phyloP scores from a whole-genome alignment of 2,113 vertebrate species.

The Sinocyclocheilus maitianheensis region DNA sequence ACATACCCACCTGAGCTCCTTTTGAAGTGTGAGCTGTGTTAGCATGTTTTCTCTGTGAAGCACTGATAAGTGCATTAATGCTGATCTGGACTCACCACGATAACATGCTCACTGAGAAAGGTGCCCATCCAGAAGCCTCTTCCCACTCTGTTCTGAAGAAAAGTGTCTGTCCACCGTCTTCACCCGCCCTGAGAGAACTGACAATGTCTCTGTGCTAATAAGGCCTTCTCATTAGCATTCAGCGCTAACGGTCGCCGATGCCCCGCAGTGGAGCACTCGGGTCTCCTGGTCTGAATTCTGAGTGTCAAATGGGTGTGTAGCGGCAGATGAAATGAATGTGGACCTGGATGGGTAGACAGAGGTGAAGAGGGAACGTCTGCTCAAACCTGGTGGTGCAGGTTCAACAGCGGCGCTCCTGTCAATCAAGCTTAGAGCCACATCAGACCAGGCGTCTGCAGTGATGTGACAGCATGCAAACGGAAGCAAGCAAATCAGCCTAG shows the following conservation, averaged over 20 bases:
- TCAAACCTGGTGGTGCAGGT: slow-evolving; percentile 8
- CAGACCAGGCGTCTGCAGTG: not conserved
- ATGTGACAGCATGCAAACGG: not conserved
- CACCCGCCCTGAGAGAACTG: not conserved
- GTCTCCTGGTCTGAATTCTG: slow-evolving; percentile 23
- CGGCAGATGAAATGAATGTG: slow-evolving; percentile 5
- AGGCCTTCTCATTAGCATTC: slow-evolving; percentile 35
- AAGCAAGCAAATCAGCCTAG: slow-evolving; percentile 17
- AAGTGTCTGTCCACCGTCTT: not conserved
- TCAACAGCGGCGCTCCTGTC: slow-evolving; percentile 15
- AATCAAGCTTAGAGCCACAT: slow-evolving; percentile 38
- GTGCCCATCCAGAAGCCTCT: not conserved
- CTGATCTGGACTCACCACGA: slow-evolving; percentile 40
- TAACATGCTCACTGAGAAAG: slow-evolving; percentile 34
- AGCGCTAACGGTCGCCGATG: not conserved
- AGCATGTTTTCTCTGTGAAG: slow-evolving; percentile 40
- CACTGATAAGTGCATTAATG: slow-evolving; percentile 58
- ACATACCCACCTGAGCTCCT: slow-evolving; percentile 29
- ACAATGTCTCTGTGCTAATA: not conserved
- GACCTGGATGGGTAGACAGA: not conserved
- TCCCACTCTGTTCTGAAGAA: slow-evolving; percentile 2
- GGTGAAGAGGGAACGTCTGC: slow-evolving; percentile 8
- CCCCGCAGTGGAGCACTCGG: not conserved
- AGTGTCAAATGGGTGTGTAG: slow-evolving; percentile 26
- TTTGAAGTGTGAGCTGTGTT: slow-evolving; percentile 9